These are phyloP conservation scores for Leptopilina clavipes DNA, from an alignment of 1,140 invertebrate species.

Conservation along the genomic window DNA sequence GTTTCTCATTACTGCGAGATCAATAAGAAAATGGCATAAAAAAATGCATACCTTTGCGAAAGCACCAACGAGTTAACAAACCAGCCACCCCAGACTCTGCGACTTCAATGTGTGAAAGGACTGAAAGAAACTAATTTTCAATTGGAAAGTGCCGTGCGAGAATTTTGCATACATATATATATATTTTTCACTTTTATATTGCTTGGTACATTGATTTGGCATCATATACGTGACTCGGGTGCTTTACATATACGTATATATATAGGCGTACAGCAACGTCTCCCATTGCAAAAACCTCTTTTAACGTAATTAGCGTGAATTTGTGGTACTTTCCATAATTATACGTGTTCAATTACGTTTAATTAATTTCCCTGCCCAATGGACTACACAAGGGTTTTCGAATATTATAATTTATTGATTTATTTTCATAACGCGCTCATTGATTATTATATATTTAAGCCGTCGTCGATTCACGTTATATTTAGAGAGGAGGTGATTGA, in stretches of 20 bases:
- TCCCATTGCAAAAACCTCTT: constrained; percentile 13
- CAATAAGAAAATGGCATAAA: constrained; percentile 12
- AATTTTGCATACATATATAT: not conserved
- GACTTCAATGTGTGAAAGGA: constrained; percentile 24
- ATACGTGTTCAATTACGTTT: constrained; percentile 19
- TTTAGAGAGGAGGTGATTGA: too few relatives aligned
- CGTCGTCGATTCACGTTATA: too few relatives aligned
- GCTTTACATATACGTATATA: not conserved
- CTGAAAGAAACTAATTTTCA: constrained; percentile 29
- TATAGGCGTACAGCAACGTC: not conserved
- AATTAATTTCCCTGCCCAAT: not conserved
- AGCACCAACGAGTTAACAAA: not conserved
- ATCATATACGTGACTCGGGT: not conserved
- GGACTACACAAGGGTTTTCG: not conserved
- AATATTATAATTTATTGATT: constrained; percentile 3
- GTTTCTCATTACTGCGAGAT: constrained; percentile 15
- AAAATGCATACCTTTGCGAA: not conserved
- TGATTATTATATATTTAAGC: too few relatives aligned
- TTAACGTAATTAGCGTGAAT: constrained; percentile 30
- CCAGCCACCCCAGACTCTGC: constrained; percentile 1
- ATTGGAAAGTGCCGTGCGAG: constrained; percentile 21
- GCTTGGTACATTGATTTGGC: constrained; percentile 27
- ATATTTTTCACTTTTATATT: constrained; percentile 29
- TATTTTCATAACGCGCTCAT: not conserved
- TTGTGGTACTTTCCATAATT: constrained; percentile 21